Evolutionary conservation across 1,140 invertebrate genomes (phyloP).

Genomic region (Venturia canescens): DNA sequence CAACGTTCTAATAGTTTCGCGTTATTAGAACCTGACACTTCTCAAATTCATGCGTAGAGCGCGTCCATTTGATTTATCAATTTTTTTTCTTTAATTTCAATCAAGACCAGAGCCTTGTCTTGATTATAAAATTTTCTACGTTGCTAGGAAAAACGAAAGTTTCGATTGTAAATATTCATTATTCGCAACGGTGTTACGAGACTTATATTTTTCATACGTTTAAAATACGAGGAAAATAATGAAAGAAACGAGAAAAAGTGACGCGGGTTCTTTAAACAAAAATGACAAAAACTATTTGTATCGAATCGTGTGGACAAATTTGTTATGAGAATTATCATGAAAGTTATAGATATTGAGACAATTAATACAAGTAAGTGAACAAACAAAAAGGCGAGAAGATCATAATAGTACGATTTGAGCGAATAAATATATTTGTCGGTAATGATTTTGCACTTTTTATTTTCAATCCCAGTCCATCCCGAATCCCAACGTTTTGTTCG

Average conservation of each 20-base stretch:
- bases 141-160: background rate
- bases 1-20: constrained; percentile 81
- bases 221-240: background rate
- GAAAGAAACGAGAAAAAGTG: too few relatives aligned
- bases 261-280: too few relatives aligned
- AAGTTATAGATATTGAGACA: background rate
- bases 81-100: background rate
- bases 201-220: constrained; percentile 42
- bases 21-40: too few relatives aligned
- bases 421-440: constrained; percentile 67
- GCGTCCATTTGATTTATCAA: background rate
- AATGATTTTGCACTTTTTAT: constrained; percentile 41
- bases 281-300: too few relatives aligned
- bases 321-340: too few relatives aligned
- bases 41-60: too few relatives aligned
- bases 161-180: constrained; percentile 14
- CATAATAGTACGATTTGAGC: constrained; percentile 50
- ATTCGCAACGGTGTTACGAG: constrained; percentile 56
- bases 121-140: too few relatives aligned
- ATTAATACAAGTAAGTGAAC: constrained; percentile 13
- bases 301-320: too few relatives aligned
- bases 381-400: constrained; percentile 31
- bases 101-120: too few relatives aligned
- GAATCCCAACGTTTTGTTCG: background rate
- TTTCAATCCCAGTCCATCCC: constrained; percentile 3